Percentiles rank a stretch among this genome's conserved stretches.
phyloP scores from a whole-genome alignment of 2,113 vertebrate species.

The Heliornis fulica region DNA sequence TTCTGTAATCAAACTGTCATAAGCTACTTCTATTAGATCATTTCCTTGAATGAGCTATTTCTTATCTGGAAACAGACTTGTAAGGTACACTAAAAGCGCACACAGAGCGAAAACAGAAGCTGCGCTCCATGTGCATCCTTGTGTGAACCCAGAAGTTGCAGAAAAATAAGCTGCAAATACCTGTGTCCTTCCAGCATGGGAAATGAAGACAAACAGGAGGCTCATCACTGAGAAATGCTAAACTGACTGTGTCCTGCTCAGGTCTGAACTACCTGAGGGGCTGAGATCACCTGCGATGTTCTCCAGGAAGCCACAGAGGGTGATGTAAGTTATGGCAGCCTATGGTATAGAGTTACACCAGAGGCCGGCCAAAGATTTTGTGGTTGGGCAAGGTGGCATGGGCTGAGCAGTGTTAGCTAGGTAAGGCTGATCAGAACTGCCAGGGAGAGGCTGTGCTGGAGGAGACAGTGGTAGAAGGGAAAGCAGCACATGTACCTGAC shows the following conservation, averaged over 20 bases:
- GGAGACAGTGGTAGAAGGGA: not conserved
- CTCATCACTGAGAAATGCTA: not conserved
- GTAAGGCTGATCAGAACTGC: not conserved
- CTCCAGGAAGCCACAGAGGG: not conserved
- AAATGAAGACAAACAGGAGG: not conserved
- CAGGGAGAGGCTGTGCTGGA: not conserved
- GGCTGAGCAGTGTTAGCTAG: not conserved
- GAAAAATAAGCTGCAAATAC: not conserved
- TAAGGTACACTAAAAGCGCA: not conserved
- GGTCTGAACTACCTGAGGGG: accelerated
- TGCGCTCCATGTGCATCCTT: not conserved
- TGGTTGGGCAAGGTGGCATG: not conserved
- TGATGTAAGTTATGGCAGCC: not conserved
- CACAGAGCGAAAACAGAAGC: not conserved
- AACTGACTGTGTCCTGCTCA: not conserved
- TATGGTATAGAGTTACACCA: not conserved
- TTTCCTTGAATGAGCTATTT: not conserved
- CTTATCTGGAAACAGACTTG: not conserved
- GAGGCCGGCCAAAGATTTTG: not conserved
- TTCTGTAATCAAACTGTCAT: not conserved
- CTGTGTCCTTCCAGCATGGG: not conserved
- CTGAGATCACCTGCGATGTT: not conserved
- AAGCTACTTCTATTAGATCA: not conserved
- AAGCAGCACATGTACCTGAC: not conserved
- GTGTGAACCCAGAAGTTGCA: not conserved